These are phyloP conservation scores for Dicyrtoma fusca DNA, from an alignment of 2,888 invertebrate species.

Conservation along the genomic window DNA sequence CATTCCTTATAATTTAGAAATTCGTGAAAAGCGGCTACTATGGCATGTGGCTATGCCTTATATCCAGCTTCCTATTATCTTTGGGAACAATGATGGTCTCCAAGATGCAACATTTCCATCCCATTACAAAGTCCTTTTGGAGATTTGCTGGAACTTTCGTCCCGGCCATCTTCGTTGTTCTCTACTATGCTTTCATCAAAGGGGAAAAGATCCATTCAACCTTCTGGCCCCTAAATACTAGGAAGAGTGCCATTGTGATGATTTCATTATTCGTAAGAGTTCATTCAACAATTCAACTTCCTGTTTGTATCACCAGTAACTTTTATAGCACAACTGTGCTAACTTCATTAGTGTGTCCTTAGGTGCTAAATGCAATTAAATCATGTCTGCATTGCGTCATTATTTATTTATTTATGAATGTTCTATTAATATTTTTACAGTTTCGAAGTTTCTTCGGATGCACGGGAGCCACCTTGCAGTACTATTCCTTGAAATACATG, in stretches of 20 bases:
- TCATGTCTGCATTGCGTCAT: neutral
- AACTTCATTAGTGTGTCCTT: too few relatives aligned
- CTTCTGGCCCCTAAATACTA: constrained; percentile 50
- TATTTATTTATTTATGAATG: neutral
- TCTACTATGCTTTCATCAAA: constrained; percentile 43
- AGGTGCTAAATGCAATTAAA: constrained; percentile 7
- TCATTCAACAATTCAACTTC: neutral
- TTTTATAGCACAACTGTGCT: too few relatives aligned
- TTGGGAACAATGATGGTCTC: constrained; percentile 52
- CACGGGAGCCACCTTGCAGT: constrained; percentile 51
- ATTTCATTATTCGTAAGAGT: constrained; percentile 48
- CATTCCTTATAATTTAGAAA: too few relatives aligned
- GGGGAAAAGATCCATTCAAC: constrained; percentile 44
- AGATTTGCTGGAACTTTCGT: constrained; percentile 48
- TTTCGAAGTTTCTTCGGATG: constrained; percentile 52
- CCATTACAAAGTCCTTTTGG: constrained; percentile 48
- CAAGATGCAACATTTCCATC: constrained; percentile 51
- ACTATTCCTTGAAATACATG: constrained; percentile 53
- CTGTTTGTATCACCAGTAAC: too few relatives aligned
- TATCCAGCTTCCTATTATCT: constrained; percentile 48
- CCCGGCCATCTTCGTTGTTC: constrained; percentile 46
- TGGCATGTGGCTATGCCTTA: constrained; percentile 53
- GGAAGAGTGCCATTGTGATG: constrained; percentile 42
- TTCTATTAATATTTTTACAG: constrained; percentile 30
- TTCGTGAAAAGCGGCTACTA: constrained; percentile 27